Evolutionary conservation across 2,888 invertebrate species (phyloP).

Genomic region (Parthenolecanium corni): DNA sequence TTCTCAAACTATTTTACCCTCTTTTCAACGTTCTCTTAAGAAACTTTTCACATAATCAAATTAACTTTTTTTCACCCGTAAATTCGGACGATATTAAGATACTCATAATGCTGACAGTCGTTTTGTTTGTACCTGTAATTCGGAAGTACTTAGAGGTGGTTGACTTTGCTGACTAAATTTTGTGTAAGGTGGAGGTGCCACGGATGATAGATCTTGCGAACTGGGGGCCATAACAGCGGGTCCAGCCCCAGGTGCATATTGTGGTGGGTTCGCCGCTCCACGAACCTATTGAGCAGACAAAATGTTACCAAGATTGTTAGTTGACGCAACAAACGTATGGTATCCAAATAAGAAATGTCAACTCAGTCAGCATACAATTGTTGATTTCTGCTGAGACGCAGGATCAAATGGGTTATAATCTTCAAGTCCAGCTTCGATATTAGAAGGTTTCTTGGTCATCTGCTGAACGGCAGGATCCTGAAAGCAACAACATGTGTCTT

Average conservation of each 20-base stretch:
- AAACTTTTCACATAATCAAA: too few species aligned
- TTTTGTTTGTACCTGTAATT: conserved; percentile 24
- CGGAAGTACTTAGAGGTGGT: conserved; percentile 24
- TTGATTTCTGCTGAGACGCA: conserved; percentile 14
- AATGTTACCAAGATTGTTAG: too few species aligned
- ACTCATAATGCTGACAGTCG: too few species aligned
- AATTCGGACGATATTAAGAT: too few species aligned
- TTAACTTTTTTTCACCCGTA: too few species aligned
- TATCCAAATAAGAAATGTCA: not conserved
- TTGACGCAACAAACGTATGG: too few species aligned
- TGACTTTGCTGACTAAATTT: conserved; percentile 27
- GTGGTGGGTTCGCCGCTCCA: conserved; percentile 42
- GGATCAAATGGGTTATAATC: conserved; percentile 84
- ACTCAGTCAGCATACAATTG: conserved; percentile 4
- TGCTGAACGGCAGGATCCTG: conserved; percentile 93
- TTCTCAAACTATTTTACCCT: too few species aligned
- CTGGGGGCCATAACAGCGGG: conserved; percentile 75
- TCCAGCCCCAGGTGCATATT: conserved; percentile 43
- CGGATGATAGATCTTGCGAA: conserved; percentile 48
- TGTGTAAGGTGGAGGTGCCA: conserved; percentile 16
- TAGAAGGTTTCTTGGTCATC: conserved; percentile 63
- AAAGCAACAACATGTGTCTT: conserved; percentile 34
- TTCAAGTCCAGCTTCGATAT: conserved; percentile 65
- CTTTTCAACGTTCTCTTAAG: too few species aligned
- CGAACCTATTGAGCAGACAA: conserved; percentile 38